Percentiles rank a stretch among this genome's conserved stretches.
phyloP scores from a whole-genome alignment of 2,888 invertebrate species.

The Synanthedon andrenaeformis region DNA sequence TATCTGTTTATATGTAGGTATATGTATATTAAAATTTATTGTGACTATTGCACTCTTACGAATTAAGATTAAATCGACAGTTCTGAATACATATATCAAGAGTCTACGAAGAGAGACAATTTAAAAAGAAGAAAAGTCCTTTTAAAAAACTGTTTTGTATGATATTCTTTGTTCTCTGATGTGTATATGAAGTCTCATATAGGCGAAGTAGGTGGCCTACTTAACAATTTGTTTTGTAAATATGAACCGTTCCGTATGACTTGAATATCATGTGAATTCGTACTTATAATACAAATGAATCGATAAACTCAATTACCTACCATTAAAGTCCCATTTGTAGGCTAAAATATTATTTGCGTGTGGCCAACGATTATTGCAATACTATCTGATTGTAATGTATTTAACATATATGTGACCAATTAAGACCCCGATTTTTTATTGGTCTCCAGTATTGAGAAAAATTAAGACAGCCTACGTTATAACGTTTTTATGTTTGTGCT shows the following conservation, averaged over 20 bases:
- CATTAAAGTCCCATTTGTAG: not conserved
- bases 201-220: not conserved
- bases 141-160: no score
- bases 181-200: not conserved
- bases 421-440: not conserved
- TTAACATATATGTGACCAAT: not conserved
- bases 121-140: no score
- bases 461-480: not conserved
- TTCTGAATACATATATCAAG: no score
- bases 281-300: not conserved
- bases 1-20: no score
- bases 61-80: no score
- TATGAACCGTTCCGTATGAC: not conserved
- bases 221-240: not conserved
- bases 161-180: no score
- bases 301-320: not conserved
- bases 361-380: not conserved
- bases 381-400: not conserved
- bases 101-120: no score
- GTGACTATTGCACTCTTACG: no score
- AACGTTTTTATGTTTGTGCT: no score
- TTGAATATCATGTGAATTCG: not conserved
- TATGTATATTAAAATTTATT: no score
- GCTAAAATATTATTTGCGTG: not conserved
- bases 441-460: not conserved